Evolutionary conservation across 2,113 vertebrate species (phyloP).

Genomic region (Toxostoma redivivum): DNA sequence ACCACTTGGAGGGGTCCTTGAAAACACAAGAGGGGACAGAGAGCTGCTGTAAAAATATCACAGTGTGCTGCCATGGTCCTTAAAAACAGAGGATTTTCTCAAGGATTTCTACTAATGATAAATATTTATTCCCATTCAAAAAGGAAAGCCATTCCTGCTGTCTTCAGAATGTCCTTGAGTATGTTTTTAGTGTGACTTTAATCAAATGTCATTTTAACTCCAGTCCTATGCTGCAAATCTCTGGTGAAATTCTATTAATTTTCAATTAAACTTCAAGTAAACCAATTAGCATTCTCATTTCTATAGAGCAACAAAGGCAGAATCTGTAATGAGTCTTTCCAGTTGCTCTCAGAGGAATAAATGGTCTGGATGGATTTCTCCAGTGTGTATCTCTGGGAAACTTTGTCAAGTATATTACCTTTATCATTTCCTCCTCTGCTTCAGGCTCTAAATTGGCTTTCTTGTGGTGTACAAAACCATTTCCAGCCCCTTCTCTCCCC

Average conservation of each 20-base stretch:
- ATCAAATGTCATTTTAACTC: slow-evolving; percentile 66
- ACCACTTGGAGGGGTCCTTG: background rate
- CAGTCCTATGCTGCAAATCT: slow-evolving; percentile 46
- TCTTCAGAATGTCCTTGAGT: slow-evolving; percentile 63
- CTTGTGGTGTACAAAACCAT: background rate
- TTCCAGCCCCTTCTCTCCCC: background rate
- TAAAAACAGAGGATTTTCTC: background rate
- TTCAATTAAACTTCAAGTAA: slow-evolving; percentile 75
- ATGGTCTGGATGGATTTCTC: slow-evolving; percentile 43
- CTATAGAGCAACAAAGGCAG: slow-evolving; percentile 64
- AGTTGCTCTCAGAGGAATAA: slow-evolving; percentile 57
- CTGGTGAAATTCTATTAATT: slow-evolving; percentile 72
- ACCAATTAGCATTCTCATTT: slow-evolving; percentile 74
- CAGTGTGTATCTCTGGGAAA: background rate
- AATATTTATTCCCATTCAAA: slow-evolving; percentile 27
- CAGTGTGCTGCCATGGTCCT: background rate
- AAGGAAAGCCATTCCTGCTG: background rate
- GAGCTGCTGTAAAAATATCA: background rate
- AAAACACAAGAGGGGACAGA: background rate
- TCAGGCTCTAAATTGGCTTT: slow-evolving; percentile 3
- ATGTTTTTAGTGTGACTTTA: slow-evolving; percentile 47
- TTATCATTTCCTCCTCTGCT: slow-evolving; percentile 22
- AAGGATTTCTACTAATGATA: background rate
- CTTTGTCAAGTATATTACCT: slow-evolving; percentile 23
- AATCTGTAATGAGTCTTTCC: slow-evolving; percentile 62